Percentiles rank a stretch among this genome's conserved stretches.
Evolutionary conservation across 2,113 vertebrate species (phyloP).

Genomic region (Tupaia chinensis): DNA sequence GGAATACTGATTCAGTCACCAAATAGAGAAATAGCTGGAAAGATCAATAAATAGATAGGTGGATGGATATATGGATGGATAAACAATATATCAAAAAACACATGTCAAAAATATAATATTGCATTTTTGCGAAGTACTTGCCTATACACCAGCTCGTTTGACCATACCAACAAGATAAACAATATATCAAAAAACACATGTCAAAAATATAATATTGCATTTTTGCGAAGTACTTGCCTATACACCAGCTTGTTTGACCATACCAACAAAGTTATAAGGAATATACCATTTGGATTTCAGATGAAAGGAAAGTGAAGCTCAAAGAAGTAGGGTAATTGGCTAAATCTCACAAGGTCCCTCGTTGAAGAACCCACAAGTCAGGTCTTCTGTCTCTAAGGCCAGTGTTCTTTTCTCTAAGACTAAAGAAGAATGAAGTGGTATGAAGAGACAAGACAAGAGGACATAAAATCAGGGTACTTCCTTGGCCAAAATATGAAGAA

Average conservation of each 20-base stretch:
- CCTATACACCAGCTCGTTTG: neutral
- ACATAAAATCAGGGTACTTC: neutral
- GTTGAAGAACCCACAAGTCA: neutral
- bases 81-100: too few species aligned
- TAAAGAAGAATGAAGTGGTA: neutral
- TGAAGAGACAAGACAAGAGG: neutral
- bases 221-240: neutral
- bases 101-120: neutral
- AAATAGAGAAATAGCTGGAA: too few species aligned
- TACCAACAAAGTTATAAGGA: neutral
- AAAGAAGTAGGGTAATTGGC: neutral
- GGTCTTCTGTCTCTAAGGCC: neutral
- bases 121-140: neutral
- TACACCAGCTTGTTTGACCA: too few species aligned
- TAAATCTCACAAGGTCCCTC: neutral
- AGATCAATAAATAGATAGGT: too few species aligned
- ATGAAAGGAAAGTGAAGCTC: neutral
- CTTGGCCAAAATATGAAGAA: neutral
- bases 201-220: neutral
- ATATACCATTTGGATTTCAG: neutral
- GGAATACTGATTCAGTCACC: neutral
- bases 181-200: neutral
- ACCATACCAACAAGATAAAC: neutral
- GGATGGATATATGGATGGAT: too few species aligned
- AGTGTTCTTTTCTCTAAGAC: neutral